Evolutionary conservation across 2,797 vertebrate species (phyloP).

Genomic region (Leuciscus waleckii): DNA sequence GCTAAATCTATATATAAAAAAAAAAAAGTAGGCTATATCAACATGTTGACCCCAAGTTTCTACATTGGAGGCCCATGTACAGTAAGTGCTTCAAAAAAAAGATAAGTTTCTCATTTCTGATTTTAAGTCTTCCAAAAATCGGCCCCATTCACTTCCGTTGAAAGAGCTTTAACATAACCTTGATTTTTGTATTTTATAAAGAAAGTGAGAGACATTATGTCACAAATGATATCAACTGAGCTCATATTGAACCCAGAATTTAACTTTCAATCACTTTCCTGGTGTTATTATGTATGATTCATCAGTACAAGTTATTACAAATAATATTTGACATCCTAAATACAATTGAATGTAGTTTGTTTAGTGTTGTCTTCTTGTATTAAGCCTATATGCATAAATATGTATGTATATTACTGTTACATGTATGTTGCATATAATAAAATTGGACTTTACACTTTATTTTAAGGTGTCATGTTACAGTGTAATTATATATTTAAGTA

Average conservation of each 20-base stretch:
- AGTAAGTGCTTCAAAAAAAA: background rate
- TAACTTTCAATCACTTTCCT: background rate
- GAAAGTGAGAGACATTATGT: background rate
- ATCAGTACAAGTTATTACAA: background rate
- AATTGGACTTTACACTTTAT: too few relatives aligned
- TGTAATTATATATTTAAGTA: too few relatives aligned
- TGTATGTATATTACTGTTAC: background rate
- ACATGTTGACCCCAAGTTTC: background rate
- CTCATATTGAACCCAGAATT: background rate
- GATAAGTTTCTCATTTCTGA: background rate
- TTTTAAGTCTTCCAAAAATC: background rate
- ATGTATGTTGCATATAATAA: background rate
- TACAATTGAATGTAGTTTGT: background rate
- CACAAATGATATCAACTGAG: background rate
- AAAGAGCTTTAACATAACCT: background rate
- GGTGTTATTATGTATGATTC: background rate
- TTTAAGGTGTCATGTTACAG: too few relatives aligned
- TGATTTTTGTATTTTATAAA: background rate
- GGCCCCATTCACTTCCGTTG: background rate
- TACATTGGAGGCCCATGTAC: background rate
- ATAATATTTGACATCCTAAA: background rate
- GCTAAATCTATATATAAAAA: background rate
- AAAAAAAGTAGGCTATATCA: background rate
- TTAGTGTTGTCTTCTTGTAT: background rate
- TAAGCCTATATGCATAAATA: background rate